Percentiles rank a stretch among this genome's conserved stretches.
Conservation (phyloP, 1,140 invertebrate genomes). For the Lasioglossum albipes region DNA sequence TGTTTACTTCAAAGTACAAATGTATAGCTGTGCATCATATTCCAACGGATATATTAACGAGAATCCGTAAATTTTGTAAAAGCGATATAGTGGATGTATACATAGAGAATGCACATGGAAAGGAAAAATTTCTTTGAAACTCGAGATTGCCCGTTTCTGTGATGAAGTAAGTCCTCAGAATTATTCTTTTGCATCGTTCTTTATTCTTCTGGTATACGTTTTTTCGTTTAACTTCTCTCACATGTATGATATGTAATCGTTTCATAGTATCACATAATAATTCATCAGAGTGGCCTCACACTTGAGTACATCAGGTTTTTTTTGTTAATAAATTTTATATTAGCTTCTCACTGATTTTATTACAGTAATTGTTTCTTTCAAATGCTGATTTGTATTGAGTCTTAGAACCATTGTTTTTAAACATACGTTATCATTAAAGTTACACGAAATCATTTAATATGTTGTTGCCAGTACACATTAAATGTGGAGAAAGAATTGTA, state of each 20-base stretch:
- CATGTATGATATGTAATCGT: neutral
- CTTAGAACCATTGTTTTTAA: neutral
- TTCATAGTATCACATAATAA: too few relatives aligned
- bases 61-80: neutral
- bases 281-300: neutral
- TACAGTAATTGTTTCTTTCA: neutral
- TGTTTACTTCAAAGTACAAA: conserved; percentile 3
- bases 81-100: conserved; percentile 22
- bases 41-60: conserved; percentile 6
- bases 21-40: neutral
- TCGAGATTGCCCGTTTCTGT: conserved; percentile 31
- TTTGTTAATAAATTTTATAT: neutral
- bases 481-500: neutral
- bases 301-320: neutral
- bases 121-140: conserved; percentile 37
- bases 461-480: too few relatives aligned
- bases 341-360: too few relatives aligned
- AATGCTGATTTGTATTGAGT: neutral
- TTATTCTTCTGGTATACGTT: neutral
- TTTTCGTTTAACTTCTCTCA: neutral
- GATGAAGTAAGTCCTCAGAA: conserved; percentile 52
- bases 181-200: conserved; percentile 33
- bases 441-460: neutral
- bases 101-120: conserved; percentile 29
- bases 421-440: neutral